Percentiles rank a stretch among this genome's conserved stretches.
These are phyloP conservation scores for Nematopogon swammerdamellus DNA, from an alignment of 2,888 invertebrate species.

Conservation along the genomic window DNA sequence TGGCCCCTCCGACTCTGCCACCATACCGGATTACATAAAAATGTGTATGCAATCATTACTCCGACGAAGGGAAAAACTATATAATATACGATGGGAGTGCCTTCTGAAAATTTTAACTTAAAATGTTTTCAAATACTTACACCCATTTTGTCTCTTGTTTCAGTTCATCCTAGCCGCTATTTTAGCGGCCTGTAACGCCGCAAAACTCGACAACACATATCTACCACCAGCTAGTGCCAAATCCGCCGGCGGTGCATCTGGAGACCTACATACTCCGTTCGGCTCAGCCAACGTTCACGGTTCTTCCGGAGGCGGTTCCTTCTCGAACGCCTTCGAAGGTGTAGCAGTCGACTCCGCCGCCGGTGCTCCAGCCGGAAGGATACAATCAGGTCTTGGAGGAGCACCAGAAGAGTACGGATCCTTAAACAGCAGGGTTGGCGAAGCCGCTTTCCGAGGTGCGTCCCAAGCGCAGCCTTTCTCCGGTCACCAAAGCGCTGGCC, in stretches of 20 bases:
- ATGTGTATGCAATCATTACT: too few relatives aligned
- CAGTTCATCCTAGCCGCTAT: slow-evolving; percentile 37
- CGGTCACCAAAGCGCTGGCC: neutral
- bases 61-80: too few relatives aligned
- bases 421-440: slow-evolving; percentile 38
- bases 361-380: slow-evolving; percentile 19
- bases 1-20: too few relatives aligned
- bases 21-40: too few relatives aligned
- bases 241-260: slow-evolving; percentile 32
- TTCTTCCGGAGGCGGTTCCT: slow-evolving; percentile 20
- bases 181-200: slow-evolving; percentile 33
- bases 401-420: slow-evolving; percentile 38
- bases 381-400: slow-evolving; percentile 29
- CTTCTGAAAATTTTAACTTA: too few relatives aligned
- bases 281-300: slow-evolving; percentile 2
- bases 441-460: slow-evolving; percentile 30
- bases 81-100: too few relatives aligned
- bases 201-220: slow-evolving; percentile 33
- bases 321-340: slow-evolving; percentile 35
- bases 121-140: too few relatives aligned
- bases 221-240: slow-evolving; percentile 32
- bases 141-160: slow-evolving; percentile 1
- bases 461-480: slow-evolving; percentile 1
- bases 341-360: slow-evolving; percentile 40
- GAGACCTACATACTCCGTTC: slow-evolving; percentile 24